Base-by-base conservation (phyloP, 2,113 vertebrate species). In the Cinclus cinclus region DNA sequence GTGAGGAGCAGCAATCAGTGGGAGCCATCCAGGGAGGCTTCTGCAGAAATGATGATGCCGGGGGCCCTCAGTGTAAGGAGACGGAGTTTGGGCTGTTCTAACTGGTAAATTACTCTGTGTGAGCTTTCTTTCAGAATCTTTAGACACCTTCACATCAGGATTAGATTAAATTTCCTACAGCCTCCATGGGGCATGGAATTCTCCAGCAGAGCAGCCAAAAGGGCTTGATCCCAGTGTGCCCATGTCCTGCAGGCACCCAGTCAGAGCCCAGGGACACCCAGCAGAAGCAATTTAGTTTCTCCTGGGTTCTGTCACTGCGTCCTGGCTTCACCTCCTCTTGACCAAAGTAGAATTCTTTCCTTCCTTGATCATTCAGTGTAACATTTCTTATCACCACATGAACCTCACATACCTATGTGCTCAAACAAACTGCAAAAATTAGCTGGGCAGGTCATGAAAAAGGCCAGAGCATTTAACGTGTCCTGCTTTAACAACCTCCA, bases 371-470 rank as follows among this genome's bases (percentile, higher is more conserved):
- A 80, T 50, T 56, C 70, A 64, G 70, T 3, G 0, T 64, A 82
- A 80, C 91, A 78, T 93, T 65, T 92, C 89, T 95, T 94, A 93
- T 93, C 92, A 59, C 30, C 59, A 79, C 86, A 81, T 27, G 87
- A 90, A 82, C 84, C 77, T 86, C 75, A 55, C 63, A 73, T 74
- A 59, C 33, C 55, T 91, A 1, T 12, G 33, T 83, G 55, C 71
- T 74, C 75, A 95, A 76, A 92, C 47, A 70, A 63, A 76, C 70
- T 49, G 73, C 77, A 75, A 67, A 95, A 95, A 73, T 90, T 31
- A 76, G 58, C 70, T 87, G 92, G 70, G 75, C 84, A 76, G 55
- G 81, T 85, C 63, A 75, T 70, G 31, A 33, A 23, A 60, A 85
- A 77, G 77, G 33, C 53, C 85, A 70, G 85, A 87, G 53, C 33